Base-by-base conservation (phyloP, 2,113 vertebrate species). In the Pangasianodon hypophthalmus region DNA sequence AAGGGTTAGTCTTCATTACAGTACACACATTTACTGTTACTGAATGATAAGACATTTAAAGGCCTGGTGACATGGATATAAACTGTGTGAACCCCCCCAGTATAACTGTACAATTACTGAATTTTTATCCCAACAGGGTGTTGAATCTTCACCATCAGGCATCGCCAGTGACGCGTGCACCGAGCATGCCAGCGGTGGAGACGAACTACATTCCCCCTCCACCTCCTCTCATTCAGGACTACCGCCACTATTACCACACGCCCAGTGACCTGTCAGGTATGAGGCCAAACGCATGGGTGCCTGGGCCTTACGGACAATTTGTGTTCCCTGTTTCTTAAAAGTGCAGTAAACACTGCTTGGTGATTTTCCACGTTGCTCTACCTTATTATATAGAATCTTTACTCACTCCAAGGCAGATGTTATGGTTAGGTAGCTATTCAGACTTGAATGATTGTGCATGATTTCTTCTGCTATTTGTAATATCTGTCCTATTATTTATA, bases 221-320 rank as follows among this genome's bases (percentile, higher is more conserved):
- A 14, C 96, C 96, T 14, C 98, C 98, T 0, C 97, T 99, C 5
- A 97, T 99, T 93, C 98, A 99, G 92, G 98, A 99, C 96, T 99
- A 99, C 94, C 97, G 98, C 94, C 98, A 99, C 79, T 98, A 98
- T 88, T 99, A 99, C 95, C 98, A 98, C 64, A 96, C 97, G 79
- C 95, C 97, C 90, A 98, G 96, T 8, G 98, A 99, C 94, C 94
- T 99, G 93, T 97, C 98, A 96, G 98, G 98, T 99, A 94, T 19
- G n/a, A 37, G 54, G 3, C 14, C 18, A 69, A 79, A 89, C 24
- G 6, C 54, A 41, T 56, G 10, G 60, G 19, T 48, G 56, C 56
- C 56, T 18, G 73, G 41, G 56, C 29, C 54, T 77, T 87, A 64
- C 21, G 5, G 4, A 29, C 29, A 2, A 2, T 13, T 7, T 80